Evolutionary conservation across 1,140 invertebrate species (phyloP).

Genomic region (Microplitis mediator): DNA sequence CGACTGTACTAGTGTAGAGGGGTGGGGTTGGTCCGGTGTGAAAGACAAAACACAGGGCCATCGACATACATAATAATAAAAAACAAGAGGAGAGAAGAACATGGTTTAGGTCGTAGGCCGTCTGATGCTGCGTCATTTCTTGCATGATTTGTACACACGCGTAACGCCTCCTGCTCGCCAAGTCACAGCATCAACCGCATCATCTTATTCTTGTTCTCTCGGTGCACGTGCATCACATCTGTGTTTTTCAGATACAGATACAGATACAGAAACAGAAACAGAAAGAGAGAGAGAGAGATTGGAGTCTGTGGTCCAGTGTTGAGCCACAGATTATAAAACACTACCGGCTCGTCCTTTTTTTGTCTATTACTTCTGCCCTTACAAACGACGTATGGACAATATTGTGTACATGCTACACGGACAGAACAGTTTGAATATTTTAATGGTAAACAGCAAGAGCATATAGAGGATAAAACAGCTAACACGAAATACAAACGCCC

Average conservation of each 20-base stretch:
- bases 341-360: neutral
- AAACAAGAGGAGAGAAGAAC: slow-evolving; percentile 16
- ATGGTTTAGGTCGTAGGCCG: slow-evolving; percentile 25
- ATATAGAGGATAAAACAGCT: slow-evolving; percentile 4
- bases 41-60: slow-evolving; percentile 6
- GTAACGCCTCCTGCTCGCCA: slow-evolving; percentile 36
- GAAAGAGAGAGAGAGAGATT: too few relatives aligned
- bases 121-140: slow-evolving; percentile 52
- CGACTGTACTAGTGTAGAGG: too few relatives aligned
- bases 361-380: neutral
- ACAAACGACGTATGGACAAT: neutral
- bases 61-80: slow-evolving; percentile 5
- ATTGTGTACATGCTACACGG: slow-evolving; percentile 30
- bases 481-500: slow-evolving; percentile 46
- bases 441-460: slow-evolving; percentile 39
- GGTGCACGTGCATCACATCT: too few relatives aligned
- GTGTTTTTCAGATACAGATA: too few relatives aligned
- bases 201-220: neutral
- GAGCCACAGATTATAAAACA: neutral
- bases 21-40: neutral
- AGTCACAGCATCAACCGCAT: neutral
- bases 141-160: slow-evolving; percentile 59
- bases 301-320: neutral
- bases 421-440: slow-evolving; percentile 43
- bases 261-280: too few relatives aligned